A percentile compares a stretch with the other conserved stretches of the same genome.
phyloP scores from a whole-genome alignment of 2,797 vertebrate species.

The Limosa lapponica region DNA sequence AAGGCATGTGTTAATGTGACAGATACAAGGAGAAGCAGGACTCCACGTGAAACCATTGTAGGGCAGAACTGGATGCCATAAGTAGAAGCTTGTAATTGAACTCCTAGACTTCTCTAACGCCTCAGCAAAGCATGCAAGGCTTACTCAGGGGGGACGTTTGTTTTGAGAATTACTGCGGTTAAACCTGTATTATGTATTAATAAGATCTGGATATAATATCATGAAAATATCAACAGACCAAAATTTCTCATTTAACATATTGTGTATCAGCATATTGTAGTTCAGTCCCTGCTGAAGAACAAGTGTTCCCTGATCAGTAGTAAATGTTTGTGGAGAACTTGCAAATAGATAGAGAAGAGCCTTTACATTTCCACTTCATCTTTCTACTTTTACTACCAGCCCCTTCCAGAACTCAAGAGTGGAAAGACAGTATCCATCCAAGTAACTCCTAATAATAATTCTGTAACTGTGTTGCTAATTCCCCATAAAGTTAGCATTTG shows the following conservation, averaged over 20 bases:
- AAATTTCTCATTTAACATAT: not conserved
- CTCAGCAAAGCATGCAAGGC: not conserved
- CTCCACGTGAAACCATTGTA: not conserved
- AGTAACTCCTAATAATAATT: not conserved
- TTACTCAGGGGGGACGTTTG: fast-evolving
- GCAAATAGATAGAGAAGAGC: not conserved
- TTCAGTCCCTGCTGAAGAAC: not conserved
- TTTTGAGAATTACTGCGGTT: not conserved
- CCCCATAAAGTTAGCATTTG: not conserved
- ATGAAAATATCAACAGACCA: not conserved
- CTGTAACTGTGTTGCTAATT: not conserved
- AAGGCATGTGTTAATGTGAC: not conserved
- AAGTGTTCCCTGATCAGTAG: not conserved
- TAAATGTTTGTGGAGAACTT: not conserved
- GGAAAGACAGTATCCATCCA: not conserved
- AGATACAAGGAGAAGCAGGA: not conserved
- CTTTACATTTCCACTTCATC: not conserved
- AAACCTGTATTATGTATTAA: not conserved
- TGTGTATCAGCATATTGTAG: fast-evolving
- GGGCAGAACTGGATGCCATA: not conserved
- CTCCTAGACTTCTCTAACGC: not conserved
- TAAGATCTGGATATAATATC: not conserved
- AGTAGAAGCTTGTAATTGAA: fast-evolving
- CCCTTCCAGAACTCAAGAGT: not conserved
- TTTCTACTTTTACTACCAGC: not conserved